Evolutionary conservation across 53 echinoderm and acorn worm genomes (phyloP).

Genomic region (Henricia sp.): DNA sequence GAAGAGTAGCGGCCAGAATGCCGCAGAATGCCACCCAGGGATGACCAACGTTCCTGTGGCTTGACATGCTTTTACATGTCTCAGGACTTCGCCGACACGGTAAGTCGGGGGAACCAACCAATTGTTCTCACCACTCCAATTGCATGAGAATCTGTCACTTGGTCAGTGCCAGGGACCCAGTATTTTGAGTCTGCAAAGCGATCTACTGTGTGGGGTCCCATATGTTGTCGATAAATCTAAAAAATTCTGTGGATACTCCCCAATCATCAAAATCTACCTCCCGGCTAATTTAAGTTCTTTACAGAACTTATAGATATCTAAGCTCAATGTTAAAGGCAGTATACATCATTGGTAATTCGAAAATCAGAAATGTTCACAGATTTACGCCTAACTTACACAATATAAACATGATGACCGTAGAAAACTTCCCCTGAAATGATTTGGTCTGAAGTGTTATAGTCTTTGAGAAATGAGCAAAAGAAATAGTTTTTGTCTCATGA

Average conservation of each 20-base stretch:
- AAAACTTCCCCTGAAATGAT: too few relatives aligned
- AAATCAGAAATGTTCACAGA: too few relatives aligned
- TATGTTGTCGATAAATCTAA: conserved; percentile 27
- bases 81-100: background rate
- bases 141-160: conserved; percentile 19
- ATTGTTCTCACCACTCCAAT: conserved; percentile 30
- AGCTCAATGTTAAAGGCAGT: background rate
- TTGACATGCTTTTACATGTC: background rate
- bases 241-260: conserved; percentile 34
- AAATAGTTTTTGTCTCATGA: too few relatives aligned
- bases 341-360: too few relatives aligned
- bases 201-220: conserved; percentile 72
- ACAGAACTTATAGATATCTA: conserved; percentile 29
- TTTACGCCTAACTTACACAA: too few relatives aligned
- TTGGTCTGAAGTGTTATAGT: too few relatives aligned
- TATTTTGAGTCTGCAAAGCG: conserved; percentile 60
- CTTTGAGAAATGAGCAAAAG: too few relatives aligned
- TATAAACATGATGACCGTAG: too few relatives aligned
- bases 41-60: conserved; percentile 21
- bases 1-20: conserved; percentile 49
- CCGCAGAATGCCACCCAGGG: conserved; percentile 29
- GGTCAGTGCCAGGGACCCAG: background rate
- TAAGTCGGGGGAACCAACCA: conserved; percentile 31
- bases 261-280: conserved; percentile 54
- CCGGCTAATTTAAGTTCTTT: conserved; percentile 13